Conservation (phyloP, 2,888 invertebrate genomes). For the Lasioglossum figueresi region DNA sequence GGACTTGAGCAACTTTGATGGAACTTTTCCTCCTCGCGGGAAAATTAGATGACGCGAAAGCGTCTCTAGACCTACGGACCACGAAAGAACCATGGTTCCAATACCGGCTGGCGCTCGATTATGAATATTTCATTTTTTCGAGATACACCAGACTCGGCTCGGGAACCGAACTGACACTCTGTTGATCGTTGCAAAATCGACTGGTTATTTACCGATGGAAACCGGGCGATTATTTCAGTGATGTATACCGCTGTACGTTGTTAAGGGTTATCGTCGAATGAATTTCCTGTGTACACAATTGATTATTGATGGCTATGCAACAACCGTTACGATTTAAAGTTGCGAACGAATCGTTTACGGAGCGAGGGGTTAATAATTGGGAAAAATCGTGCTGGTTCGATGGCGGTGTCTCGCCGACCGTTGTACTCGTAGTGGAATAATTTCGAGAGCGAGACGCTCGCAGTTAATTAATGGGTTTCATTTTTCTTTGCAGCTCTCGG, state of each 20-base stretch:
- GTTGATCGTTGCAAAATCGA: not conserved
- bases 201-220: too few relatives aligned
- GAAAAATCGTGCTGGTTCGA: too few relatives aligned
- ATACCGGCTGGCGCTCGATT: conserved; percentile 35
- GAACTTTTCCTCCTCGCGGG: conserved; percentile 52
- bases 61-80: not conserved
- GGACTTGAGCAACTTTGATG: conserved; percentile 60
- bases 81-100: not conserved
- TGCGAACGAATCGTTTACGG: too few relatives aligned
- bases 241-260: too few relatives aligned
- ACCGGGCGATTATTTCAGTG: too few relatives aligned
- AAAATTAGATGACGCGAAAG: conserved; percentile 60
- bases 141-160: not conserved
- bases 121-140: conserved; percentile 58
- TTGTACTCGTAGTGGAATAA: not conserved
- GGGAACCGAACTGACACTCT: not conserved
- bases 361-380: too few relatives aligned
- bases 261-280: not conserved
- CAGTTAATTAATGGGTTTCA: not conserved
- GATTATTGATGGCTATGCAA: not conserved
- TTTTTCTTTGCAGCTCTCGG: conserved; percentile 91
- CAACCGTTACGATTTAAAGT: too few relatives aligned
- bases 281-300: not conserved
- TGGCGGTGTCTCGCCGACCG: too few relatives aligned
- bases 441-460: not conserved